Evolutionary conservation across 2,888 invertebrate species (phyloP).

Genomic region (Acleris holmiana): DNA sequence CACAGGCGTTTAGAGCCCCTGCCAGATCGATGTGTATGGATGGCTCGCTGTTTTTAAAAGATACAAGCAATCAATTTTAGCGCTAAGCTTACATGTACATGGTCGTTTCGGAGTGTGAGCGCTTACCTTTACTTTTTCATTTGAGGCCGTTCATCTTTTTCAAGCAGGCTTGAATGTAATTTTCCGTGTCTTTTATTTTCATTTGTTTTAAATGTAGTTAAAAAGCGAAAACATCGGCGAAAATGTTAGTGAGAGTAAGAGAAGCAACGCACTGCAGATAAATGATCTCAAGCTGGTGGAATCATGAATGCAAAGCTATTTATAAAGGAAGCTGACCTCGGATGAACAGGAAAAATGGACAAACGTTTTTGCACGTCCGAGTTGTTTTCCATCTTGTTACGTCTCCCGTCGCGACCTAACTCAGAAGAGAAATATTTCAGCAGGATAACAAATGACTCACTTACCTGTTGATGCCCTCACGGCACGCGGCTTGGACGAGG

Average conservation of each 20-base stretch:
- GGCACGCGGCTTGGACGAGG: slow-evolving; percentile 45
- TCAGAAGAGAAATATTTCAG: slow-evolving; percentile 62
- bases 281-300: slow-evolving; percentile 1
- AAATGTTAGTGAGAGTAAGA: not conserved
- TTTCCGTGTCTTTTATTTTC: too few species aligned
- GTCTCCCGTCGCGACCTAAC: slow-evolving; percentile 59
- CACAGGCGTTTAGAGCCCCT: slow-evolving; percentile 31
- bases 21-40: slow-evolving; percentile 45
- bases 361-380: slow-evolving; percentile 49
- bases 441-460: slow-evolving; percentile 72
- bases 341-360: slow-evolving; percentile 49
- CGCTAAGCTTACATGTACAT: slow-evolving; percentile 4
- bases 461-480: slow-evolving; percentile 74
- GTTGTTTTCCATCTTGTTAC: slow-evolving; percentile 48
- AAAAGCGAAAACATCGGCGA: too few species aligned
- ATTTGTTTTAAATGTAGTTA: too few species aligned
- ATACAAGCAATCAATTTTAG: slow-evolving; percentile 40
- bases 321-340: slow-evolving; percentile 37
- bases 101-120: slow-evolving; percentile 13
- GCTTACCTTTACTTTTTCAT: slow-evolving; percentile 5
- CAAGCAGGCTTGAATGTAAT: not conserved
- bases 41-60: slow-evolving; percentile 41
- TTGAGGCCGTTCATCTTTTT: slow-evolving; percentile 1
- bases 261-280: not conserved
- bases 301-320: slow-evolving; percentile 22